Evolutionary conservation across 1,140 invertebrate species (phyloP).

Genomic region (Lanistes nyassanus): DNA sequence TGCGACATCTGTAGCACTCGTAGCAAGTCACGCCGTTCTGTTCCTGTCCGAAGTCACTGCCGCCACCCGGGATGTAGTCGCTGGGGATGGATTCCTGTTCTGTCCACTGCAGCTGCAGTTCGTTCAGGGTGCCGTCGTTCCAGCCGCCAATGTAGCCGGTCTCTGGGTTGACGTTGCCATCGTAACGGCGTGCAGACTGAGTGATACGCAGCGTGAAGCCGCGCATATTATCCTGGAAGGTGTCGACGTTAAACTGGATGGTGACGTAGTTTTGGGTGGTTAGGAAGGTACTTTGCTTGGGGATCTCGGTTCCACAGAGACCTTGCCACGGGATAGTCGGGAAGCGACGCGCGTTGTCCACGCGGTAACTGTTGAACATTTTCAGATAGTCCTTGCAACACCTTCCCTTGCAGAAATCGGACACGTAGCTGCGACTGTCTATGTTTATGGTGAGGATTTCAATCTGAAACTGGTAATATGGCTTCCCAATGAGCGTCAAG

Average conservation of each 20-base stretch:
- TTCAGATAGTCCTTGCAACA: conserved; percentile 48
- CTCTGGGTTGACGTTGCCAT: conserved; percentile 44
- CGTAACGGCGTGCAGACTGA: conserved; percentile 45
- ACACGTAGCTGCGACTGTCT: conserved; percentile 31
- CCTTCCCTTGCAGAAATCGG: conserved; percentile 27
- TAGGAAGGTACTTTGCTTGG: conserved; percentile 32
- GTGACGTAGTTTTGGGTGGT: conserved; percentile 51
- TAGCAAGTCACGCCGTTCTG: conserved; percentile 44
- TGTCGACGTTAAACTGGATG: conserved; percentile 50
- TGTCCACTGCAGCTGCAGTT: conserved; percentile 51
- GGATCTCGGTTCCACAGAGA: conserved; percentile 46
- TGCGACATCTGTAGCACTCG: conserved; percentile 42
- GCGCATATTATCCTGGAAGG: conserved; percentile 36
- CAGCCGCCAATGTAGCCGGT: conserved; percentile 50
- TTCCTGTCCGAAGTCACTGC: conserved; percentile 43
- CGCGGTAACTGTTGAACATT: conserved; percentile 48
- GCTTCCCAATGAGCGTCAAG: conserved; percentile 45
- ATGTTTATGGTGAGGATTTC: conserved; percentile 36
- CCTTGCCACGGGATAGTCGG: conserved; percentile 44
- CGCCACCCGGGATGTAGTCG: conserved; percentile 36
- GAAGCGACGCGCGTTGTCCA: conserved; percentile 51
- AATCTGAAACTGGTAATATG: conserved; percentile 41
- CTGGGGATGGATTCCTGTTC: conserved; percentile 48
- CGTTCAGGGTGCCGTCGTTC: conserved; percentile 51
- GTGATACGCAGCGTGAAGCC: conserved; percentile 42